Conservation (phyloP, 2,113 vertebrate genomes). For the Zosterops japonicus region DNA sequence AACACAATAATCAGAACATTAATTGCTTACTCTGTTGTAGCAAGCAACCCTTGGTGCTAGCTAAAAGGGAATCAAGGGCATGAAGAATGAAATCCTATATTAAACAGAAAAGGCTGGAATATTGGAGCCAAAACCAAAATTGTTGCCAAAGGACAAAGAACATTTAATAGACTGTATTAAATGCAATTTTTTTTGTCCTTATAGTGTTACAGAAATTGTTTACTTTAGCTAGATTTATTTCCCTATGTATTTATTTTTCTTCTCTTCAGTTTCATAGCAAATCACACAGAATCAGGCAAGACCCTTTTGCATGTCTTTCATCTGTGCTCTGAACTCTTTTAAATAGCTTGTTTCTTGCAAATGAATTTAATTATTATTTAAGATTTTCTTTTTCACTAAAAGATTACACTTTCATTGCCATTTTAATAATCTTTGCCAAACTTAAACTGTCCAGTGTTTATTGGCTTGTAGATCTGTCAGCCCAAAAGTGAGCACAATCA, state of each 20-base stretch:
- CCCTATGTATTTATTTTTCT: background rate
- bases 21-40: background rate
- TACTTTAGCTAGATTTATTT: background rate
- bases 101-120: background rate
- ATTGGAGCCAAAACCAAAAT: background rate
- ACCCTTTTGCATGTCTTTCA: background rate
- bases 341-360: background rate
- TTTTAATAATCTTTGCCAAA: background rate
- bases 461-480: background rate
- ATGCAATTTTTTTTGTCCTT: fast-evolving
- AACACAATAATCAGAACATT: background rate
- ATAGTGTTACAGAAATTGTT: background rate
- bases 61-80: background rate
- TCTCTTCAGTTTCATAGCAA: background rate
- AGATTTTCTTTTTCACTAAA: background rate
- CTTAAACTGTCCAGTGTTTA: background rate
- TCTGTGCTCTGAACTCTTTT: background rate
- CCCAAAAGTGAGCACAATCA: background rate
- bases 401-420: background rate
- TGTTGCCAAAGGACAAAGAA: background rate
- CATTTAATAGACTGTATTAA: background rate
- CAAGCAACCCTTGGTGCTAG: background rate
- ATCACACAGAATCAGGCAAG: background rate
- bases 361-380: background rate
- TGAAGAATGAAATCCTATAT: background rate